These are phyloP conservation scores for Lycaon pictus DNA, from an alignment of 2,113 vertebrate genomes.

Conservation along the genomic window DNA sequence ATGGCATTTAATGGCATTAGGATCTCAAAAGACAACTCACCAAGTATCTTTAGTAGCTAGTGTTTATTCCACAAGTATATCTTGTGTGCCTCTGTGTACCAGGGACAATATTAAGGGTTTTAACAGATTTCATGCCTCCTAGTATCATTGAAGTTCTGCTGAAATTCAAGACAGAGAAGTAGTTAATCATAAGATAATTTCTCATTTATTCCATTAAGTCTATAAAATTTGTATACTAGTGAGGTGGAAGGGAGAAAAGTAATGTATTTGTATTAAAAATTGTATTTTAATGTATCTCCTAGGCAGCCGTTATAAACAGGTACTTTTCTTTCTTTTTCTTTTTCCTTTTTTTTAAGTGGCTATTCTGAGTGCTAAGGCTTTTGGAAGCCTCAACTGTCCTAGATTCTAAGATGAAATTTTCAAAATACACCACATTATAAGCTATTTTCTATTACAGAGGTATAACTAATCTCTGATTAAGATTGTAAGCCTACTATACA, in stretches of 20 bases:
- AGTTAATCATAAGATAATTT: background rate
- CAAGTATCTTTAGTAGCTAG: background rate
- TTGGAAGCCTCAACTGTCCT: background rate
- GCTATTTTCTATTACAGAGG: slow-evolving; percentile 51
- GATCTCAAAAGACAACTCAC: background rate
- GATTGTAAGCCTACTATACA: slow-evolving; percentile 24
- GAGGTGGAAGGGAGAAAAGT: background rate
- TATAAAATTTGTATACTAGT: background rate
- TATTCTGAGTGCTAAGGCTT: background rate
- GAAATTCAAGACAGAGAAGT: slow-evolving; percentile 47
- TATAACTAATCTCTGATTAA: slow-evolving; percentile 57
- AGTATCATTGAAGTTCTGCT: slow-evolving; percentile 9
- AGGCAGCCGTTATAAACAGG: background rate
- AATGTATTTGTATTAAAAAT: slow-evolving; percentile 41
- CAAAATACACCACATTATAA: slow-evolving; percentile 60
- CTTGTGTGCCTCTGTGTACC: background rate
- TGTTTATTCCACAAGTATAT: slow-evolving; percentile 53
- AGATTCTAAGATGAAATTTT: slow-evolving; percentile 46
- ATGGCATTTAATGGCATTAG: slow-evolving; percentile 23
- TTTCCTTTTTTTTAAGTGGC: background rate
- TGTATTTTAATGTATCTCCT: slow-evolving; percentile 36
- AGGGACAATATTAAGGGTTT: background rate
- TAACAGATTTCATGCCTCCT: background rate
- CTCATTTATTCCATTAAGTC: background rate
- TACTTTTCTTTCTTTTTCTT: background rate